Conservation (phyloP, 2,888 invertebrate genomes). For the Ferdinandea cuprea region DNA sequence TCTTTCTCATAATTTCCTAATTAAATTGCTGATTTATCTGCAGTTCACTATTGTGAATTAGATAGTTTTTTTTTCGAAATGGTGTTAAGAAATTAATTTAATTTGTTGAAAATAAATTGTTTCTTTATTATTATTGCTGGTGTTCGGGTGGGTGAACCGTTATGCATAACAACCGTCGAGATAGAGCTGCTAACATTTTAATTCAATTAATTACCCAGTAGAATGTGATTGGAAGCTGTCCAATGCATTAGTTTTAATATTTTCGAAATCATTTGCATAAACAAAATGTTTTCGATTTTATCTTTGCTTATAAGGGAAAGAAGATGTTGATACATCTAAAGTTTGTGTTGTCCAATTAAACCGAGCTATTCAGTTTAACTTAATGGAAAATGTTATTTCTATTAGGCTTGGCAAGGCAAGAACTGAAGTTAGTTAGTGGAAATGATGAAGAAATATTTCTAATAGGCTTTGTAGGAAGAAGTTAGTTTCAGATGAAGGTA, state of each 20-base stretch:
- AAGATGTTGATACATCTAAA: no score
- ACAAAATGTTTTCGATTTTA: constrained; percentile 9
- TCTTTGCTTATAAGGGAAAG: no score
- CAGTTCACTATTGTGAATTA: constrained; percentile 11
- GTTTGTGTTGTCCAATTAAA: no score
- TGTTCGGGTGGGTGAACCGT: constrained; percentile 14
- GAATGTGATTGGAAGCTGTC: constrained; percentile 57
- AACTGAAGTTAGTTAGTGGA: no score
- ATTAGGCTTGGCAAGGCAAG: no score
- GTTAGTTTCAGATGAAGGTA: no score
- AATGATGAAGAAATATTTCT: no score
- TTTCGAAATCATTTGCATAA: constrained; percentile 38
- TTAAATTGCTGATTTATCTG: constrained; percentile 66
- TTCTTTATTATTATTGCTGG: constrained; percentile 23
- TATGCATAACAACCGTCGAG: constrained; percentile 37
- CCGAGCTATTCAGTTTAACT: no score
- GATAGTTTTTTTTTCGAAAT: constrained; percentile 9
- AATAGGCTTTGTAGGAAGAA: no score
- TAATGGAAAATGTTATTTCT: no score
- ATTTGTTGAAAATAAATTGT: constrained; percentile 61
- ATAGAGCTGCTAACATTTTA: constrained; percentile 54
- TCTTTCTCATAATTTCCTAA: constrained; percentile 63
- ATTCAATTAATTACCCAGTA: constrained; percentile 15
- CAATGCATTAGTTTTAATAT: constrained; percentile 43
- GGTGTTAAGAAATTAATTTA: constrained; percentile 42